phyloP scores from a whole-genome alignment of 2,888 invertebrate genomes.

The Melanargia galathea region DNA sequence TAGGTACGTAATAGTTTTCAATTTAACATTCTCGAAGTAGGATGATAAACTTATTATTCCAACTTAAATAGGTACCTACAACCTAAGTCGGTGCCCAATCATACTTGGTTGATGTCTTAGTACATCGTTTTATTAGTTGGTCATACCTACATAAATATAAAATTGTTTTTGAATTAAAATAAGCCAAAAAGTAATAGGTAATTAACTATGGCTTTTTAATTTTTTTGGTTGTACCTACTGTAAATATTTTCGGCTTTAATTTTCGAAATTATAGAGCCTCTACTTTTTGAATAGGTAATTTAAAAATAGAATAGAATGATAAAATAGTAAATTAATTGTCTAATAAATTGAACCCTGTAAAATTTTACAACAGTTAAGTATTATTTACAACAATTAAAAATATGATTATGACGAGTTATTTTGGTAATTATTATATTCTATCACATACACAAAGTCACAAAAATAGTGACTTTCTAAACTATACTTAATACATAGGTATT shows the following conservation, averaged over 20 bases:
- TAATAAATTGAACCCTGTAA: conserved; percentile 14
- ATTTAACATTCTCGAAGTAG: too few species aligned
- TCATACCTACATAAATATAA: not conserved
- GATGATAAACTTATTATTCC: not conserved
- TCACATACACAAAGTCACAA: not conserved
- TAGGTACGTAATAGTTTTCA: too few species aligned
- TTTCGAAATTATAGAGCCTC: not conserved
- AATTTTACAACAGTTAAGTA: conserved; percentile 12
- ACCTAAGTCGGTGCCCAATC: not conserved
- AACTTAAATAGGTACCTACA: not conserved
- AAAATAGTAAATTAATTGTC: not conserved
- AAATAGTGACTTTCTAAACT: not conserved
- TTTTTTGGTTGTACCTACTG: not conserved
- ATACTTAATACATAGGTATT: not conserved
- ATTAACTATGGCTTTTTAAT: not conserved
- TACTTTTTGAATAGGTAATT: not conserved
- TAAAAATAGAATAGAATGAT: not conserved
- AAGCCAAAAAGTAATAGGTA: not conserved
- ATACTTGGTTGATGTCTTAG: not conserved
- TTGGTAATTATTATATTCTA: conserved; percentile 9
- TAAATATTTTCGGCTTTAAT: not conserved
- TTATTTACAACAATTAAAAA: not conserved
- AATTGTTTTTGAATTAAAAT: not conserved
- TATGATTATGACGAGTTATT: not conserved
- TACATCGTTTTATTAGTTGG: not conserved